Evolutionary conservation across 2,113 vertebrate genomes (phyloP).

Genomic region (Columba janthina): DNA sequence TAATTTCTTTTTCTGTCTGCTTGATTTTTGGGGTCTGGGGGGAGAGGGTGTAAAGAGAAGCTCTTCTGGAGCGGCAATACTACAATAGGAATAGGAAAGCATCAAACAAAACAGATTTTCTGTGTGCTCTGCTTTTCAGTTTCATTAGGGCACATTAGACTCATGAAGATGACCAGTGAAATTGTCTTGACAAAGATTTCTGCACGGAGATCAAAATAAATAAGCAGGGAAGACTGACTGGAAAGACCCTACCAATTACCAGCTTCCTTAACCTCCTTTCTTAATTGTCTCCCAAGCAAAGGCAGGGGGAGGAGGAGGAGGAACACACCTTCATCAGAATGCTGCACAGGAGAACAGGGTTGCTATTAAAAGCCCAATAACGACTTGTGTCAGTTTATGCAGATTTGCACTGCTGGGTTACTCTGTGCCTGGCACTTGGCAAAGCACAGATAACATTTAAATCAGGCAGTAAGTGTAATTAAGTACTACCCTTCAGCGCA

Average conservation of each 20-base stretch:
- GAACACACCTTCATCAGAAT: slow-evolving; percentile 24
- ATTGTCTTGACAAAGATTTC: slow-evolving; percentile 10
- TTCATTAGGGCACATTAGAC: neutral
- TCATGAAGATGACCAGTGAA: neutral
- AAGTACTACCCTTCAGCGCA: slow-evolving; percentile 75
- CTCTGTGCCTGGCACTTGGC: slow-evolving; percentile 57
- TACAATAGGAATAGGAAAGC: neutral
- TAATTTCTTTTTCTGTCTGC: neutral
- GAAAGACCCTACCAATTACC: slow-evolving; percentile 1
- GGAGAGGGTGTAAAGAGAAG: neutral
- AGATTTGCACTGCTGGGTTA: slow-evolving; percentile 68
- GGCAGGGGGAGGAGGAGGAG: neutral
- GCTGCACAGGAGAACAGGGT: slow-evolving; percentile 5
- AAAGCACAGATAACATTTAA: slow-evolving; percentile 74
- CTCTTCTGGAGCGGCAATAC: neutral
- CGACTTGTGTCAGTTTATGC: slow-evolving; percentile 71
- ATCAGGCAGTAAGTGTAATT: slow-evolving; percentile 81
- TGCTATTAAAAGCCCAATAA: slow-evolving; percentile 66
- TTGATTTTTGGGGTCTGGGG: neutral
- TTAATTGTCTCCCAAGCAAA: slow-evolving; percentile 23
- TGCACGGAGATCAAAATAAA: neutral
- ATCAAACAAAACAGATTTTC: neutral
- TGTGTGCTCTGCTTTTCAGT: neutral
- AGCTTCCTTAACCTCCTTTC: neutral
- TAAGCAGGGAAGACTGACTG: neutral